These are phyloP conservation scores for Nezara viridula DNA, from an alignment of 2,888 invertebrate species.

Conservation along the genomic window DNA sequence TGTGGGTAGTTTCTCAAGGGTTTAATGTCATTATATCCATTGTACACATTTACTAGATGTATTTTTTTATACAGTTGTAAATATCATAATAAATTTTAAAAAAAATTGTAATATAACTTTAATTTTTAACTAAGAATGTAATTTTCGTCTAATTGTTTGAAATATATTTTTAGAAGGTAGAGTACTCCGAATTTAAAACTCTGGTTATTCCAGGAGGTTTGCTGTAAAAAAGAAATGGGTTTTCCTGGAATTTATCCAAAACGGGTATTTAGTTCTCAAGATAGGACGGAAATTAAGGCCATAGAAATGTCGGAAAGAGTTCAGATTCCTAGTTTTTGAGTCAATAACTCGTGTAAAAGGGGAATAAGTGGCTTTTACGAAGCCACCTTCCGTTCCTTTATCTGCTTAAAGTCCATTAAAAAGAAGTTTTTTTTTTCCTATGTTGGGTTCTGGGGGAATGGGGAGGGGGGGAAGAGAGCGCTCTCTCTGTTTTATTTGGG, in stretches of 20 bases:
- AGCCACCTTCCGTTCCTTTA: slow-evolving; percentile 40
- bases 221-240: neutral
- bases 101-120: no score
- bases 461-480: neutral
- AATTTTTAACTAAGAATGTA: no score
- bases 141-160: neutral
- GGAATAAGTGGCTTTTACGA: slow-evolving; percentile 50
- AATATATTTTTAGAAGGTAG: neutral
- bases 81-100: no score
- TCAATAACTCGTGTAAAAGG: slow-evolving; percentile 55
- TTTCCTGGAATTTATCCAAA: neutral
- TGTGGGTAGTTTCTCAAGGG: no score
- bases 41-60: no score
- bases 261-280: neutral
- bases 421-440: slow-evolving; percentile 46
- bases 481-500: slow-evolving; percentile 12
- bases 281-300: slow-evolving; percentile 48
- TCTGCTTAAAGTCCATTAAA: slow-evolving; percentile 57
- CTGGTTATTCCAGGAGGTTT: neutral
- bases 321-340: slow-evolving; percentile 49
- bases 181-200: neutral
- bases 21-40: no score
- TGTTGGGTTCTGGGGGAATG: neutral
- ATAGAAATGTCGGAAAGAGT: slow-evolving; percentile 42
- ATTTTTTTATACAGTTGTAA: no score